A percentile compares a stretch with the other conserved stretches of the same genome.
Conservation (phyloP, 2,888 invertebrate species). For the Drosophila anomalipes region DNA sequence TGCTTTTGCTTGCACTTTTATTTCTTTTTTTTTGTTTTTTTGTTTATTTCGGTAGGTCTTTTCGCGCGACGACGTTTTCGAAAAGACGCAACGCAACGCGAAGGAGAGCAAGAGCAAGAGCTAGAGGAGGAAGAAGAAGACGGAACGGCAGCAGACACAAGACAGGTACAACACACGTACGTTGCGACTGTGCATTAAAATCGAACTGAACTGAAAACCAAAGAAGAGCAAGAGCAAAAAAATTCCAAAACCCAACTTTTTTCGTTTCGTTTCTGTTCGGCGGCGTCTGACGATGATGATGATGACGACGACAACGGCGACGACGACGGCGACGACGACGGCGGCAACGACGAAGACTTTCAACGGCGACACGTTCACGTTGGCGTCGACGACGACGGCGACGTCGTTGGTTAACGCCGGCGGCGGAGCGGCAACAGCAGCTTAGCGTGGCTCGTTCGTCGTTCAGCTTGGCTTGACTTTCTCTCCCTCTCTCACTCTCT, state of each 20-base stretch:
- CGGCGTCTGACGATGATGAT: conserved; percentile 33
- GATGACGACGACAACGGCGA: conserved; percentile 41
- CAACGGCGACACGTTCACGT: conserved; percentile 56
- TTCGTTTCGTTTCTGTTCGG: conserved; percentile 63
- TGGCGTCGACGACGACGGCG: conserved; percentile 43
- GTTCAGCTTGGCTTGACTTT: conserved; percentile 82
- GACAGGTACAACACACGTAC: conserved; percentile 66
- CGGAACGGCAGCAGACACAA: conserved; percentile 30
- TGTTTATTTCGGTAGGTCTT: conserved; percentile 30
- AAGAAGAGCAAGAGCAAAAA: conserved; percentile 84
- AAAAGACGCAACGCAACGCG: conserved; percentile 39
- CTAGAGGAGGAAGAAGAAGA: conserved; percentile 28
- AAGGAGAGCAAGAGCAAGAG: conserved; percentile 37
- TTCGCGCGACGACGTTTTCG: conserved; percentile 42
- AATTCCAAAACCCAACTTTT: conserved; percentile 84
- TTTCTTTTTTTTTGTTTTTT: conserved; percentile 11
- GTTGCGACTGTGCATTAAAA: conserved; percentile 82
- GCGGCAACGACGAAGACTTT: conserved; percentile 61
- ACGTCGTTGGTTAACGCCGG: conserved; percentile 75
- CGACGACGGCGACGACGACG: conserved; percentile 49
- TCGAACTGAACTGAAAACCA: conserved; percentile 84
- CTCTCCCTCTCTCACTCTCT: conserved; percentile 25
- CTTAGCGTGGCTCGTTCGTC: conserved; percentile 80
- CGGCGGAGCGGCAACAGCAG: conserved; percentile 80
- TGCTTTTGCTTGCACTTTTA: conserved; percentile 50